phyloP scores from a whole-genome alignment of 2,797 vertebrate species.

The Pseudotriccus pelzelni region DNA sequence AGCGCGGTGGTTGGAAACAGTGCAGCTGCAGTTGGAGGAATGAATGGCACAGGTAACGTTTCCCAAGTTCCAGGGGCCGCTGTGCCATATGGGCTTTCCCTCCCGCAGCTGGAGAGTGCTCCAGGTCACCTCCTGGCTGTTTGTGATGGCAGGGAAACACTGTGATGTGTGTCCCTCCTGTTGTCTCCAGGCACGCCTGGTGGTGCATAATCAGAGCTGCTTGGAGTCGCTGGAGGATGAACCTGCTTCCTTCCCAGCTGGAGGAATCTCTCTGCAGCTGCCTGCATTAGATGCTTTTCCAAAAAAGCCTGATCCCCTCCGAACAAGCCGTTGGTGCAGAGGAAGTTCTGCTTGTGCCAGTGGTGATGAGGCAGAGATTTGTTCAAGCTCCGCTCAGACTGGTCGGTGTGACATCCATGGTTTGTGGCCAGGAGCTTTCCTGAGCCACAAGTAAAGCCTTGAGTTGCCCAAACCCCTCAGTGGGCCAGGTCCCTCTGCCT shows the following conservation, averaged over 20 bases:
- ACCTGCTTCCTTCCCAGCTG: slow-evolving; percentile 3
- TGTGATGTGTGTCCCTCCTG: neutral
- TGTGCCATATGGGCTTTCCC: neutral
- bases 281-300: neutral
- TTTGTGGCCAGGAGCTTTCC: neutral
- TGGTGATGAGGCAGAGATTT: neutral
- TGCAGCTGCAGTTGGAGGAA: neutral
- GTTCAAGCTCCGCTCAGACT: neutral
- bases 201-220: neutral
- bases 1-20: accelerated
- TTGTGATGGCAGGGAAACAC: neutral
- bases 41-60: neutral
- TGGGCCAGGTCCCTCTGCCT: neutral
- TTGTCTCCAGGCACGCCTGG: neutral
- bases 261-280: neutral
- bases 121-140: neutral
- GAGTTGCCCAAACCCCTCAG: neutral
- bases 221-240: neutral
- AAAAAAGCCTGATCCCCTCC: neutral
- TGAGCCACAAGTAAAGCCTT: neutral
- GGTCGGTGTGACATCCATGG: neutral
- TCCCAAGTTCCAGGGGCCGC: neutral
- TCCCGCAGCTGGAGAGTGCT: neutral
- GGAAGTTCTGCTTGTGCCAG: neutral
- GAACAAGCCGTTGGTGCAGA: neutral